Conservation (phyloP, 2,113 vertebrate species). For the Stegastes partitus region DNA sequence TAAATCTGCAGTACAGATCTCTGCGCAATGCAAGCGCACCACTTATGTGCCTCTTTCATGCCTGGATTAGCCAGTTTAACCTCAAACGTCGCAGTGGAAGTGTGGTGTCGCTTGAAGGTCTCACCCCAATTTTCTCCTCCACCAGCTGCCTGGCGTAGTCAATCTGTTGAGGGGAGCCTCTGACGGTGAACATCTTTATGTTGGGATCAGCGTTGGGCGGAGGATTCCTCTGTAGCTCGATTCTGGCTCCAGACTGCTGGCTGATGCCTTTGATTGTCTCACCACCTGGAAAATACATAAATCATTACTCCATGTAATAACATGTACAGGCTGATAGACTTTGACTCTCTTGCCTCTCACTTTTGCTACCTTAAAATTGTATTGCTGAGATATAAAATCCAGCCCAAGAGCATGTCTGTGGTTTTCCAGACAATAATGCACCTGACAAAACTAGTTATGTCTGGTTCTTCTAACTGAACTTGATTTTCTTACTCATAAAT, state of each 20-base stretch:
- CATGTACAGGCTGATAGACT: too few relatives aligned
- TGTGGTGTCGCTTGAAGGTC: conserved; percentile 36
- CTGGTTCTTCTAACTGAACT: background rate
- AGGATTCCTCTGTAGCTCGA: conserved; percentile 97
- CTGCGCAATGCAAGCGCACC: too few relatives aligned
- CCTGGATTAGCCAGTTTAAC: too few relatives aligned
- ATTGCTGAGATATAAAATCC: too few relatives aligned
- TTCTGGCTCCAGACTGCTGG: conserved; percentile 96
- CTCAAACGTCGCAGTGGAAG: too few relatives aligned
- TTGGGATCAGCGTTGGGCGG: conserved; percentile 97
- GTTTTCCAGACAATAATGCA: too few relatives aligned
- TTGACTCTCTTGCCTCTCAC: too few relatives aligned
- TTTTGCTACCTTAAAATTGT: too few relatives aligned
- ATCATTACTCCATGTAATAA: too few relatives aligned
- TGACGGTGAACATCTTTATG: conserved; percentile 97
- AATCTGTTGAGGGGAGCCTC: conserved; percentile 96
- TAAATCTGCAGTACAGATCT: too few relatives aligned
- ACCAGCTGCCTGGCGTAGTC: conserved; percentile 98
- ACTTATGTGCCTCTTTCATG: too few relatives aligned
- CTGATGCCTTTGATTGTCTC: conserved; percentile 99
- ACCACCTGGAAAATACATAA: conserved; percentile 85
- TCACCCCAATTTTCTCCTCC: conserved; percentile 98
- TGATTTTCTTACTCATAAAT: background rate
- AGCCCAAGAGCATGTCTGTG: too few relatives aligned
- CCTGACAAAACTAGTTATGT: background rate